These are phyloP conservation scores for Geophilus truncorum DNA, from an alignment of 2,888 invertebrate genomes.

Conservation along the genomic window DNA sequence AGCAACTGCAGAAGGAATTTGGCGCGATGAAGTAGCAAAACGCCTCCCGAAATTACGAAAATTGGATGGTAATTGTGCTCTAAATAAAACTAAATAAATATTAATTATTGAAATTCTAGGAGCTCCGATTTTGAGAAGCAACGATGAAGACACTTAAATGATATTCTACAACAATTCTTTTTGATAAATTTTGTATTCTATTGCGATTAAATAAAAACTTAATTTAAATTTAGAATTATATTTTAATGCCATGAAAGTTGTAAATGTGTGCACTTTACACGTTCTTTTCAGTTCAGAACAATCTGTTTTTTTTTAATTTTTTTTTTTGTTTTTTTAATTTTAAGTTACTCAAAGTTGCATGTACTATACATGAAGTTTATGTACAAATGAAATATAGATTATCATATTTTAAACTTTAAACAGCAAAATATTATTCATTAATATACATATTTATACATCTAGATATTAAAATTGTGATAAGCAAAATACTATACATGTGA, in stretches of 20 bases:
- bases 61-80: conserved; percentile 44
- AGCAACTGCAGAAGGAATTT: conserved; percentile 44
- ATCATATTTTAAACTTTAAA: background rate
- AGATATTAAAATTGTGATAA: background rate
- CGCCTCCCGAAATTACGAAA: conserved; percentile 47
- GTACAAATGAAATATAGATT: background rate
- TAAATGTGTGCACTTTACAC: background rate
- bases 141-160: background rate
- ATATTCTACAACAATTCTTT: background rate
- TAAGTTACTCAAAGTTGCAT: background rate
- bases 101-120: background rate
- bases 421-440: background rate
- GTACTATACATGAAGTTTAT: background rate
- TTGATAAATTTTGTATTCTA: no score
- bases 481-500: conserved; percentile 10
- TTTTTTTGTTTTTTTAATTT: background rate
- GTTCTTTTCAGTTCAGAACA: background rate
- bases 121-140: background rate
- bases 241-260: background rate
- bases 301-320: no score
- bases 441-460: background rate
- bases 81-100: background rate
- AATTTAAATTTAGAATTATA: background rate
- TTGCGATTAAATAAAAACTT: background rate
- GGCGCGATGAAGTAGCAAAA: conserved; percentile 45